phyloP scores from a whole-genome alignment of 1,140 invertebrate species.

The Rhopalosiphum maidis region DNA sequence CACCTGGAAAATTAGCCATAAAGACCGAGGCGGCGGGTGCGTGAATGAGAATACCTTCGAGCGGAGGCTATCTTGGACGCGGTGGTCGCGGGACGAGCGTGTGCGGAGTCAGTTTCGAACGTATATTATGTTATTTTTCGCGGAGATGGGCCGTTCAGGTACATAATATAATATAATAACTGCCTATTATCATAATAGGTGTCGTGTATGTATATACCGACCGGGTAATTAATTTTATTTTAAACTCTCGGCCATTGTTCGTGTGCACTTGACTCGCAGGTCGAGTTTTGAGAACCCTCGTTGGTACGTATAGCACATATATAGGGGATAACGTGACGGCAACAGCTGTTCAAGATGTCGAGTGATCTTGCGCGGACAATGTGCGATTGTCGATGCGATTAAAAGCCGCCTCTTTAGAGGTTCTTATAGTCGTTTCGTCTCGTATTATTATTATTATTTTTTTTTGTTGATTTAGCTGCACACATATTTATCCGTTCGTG shows the following conservation, averaged over 20 bases:
- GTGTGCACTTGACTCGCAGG: constrained; percentile 45
- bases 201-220: constrained; percentile 26
- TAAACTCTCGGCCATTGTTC: constrained; percentile 47
- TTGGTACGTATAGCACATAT: background rate
- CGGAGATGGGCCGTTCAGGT: background rate
- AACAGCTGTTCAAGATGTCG: constrained; percentile 53
- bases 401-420: constrained; percentile 15
- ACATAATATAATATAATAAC: background rate
- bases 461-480: constrained; percentile 46
- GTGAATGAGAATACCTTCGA: background rate
- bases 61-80: background rate
- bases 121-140: background rate
- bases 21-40: background rate
- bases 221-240: constrained; percentile 57
- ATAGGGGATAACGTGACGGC: background rate
- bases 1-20: constrained; percentile 53
- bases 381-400: constrained; percentile 46
- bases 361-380: constrained; percentile 38
- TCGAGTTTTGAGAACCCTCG: constrained; percentile 54
- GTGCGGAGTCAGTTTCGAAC: background rate
- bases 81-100: background rate
- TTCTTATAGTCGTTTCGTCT: background rate
- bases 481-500: constrained; percentile 23
- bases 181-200: background rate
- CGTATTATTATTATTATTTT: background rate